phyloP scores from a whole-genome alignment of 2,797 vertebrate genomes.

The Melanotaenia pygmaea region DNA sequence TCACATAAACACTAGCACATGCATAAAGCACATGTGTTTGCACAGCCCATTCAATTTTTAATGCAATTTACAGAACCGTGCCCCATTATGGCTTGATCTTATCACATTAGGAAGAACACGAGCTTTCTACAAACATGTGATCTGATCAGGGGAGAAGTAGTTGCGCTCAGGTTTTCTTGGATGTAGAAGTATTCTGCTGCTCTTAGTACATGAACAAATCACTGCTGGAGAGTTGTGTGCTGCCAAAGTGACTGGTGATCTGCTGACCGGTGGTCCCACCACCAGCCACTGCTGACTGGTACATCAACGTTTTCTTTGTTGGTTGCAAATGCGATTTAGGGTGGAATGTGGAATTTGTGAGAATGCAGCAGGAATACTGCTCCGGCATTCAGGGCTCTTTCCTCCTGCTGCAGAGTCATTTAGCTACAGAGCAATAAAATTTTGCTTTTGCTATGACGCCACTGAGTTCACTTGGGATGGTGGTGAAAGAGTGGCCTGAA shows the following conservation, averaged over 20 bases:
- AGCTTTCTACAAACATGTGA: conserved; percentile 56
- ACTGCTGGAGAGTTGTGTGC: conserved; percentile 25
- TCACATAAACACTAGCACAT: conserved; percentile 58
- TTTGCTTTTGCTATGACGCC: conserved; percentile 56
- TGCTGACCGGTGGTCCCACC: conserved; percentile 59
- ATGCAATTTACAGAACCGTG: conserved; percentile 63
- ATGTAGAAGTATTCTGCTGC: conserved; percentile 27
- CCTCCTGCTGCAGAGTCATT: conserved; percentile 51
- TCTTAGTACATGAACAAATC: conserved; percentile 32
- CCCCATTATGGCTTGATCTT: conserved; percentile 66
- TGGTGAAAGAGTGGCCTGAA: conserved; percentile 48
- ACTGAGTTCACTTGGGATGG: conserved; percentile 39
- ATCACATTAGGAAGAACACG: conserved; percentile 59
- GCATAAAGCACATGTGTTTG: conserved; percentile 43
- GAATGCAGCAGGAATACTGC: conserved; percentile 35
- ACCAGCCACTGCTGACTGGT: conserved; percentile 56
- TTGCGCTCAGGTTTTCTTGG: conserved; percentile 36
- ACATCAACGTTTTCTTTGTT: conserved; percentile 68
- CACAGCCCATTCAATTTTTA: conserved; percentile 49
- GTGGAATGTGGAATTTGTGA: conserved; percentile 67
- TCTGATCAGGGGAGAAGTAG: conserved; percentile 36
- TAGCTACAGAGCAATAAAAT: conserved; percentile 47
- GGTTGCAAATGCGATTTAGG: conserved; percentile 76
- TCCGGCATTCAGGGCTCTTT: conserved; percentile 47
- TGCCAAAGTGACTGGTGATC: conserved; percentile 56